Evolutionary conservation across 1,140 invertebrate species (phyloP).

Genomic region (Calephelis virginiensis): DNA sequence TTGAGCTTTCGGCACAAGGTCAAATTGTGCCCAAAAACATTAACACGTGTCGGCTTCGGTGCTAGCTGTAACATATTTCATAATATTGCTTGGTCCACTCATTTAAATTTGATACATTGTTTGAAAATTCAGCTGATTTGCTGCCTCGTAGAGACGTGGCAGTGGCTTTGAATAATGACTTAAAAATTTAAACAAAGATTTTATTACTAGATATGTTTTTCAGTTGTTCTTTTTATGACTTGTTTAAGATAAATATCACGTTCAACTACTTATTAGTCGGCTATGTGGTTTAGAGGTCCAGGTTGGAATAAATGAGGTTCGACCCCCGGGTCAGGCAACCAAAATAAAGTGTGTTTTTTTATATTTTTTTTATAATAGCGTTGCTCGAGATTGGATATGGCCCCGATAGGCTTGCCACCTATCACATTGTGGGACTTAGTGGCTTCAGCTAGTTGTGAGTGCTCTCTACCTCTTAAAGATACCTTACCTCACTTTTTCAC

Average conservation of each 20-base stretch:
- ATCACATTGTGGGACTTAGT: too few relatives aligned
- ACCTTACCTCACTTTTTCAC: too few relatives aligned
- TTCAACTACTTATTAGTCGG: too few relatives aligned
- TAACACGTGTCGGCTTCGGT: slow-evolving; percentile 30
- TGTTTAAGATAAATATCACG: background rate
- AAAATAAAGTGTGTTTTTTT: too few relatives aligned
- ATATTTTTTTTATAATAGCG: too few relatives aligned
- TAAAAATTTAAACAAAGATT: slow-evolving; percentile 32
- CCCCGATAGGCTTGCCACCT: too few relatives aligned
- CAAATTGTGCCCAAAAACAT: slow-evolving; percentile 16
- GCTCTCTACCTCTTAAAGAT: too few relatives aligned
- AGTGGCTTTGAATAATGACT: slow-evolving; percentile 6
- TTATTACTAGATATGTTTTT: slow-evolving; percentile 25
- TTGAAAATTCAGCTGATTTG: slow-evolving; percentile 25
- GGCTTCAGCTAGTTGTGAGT: too few relatives aligned
- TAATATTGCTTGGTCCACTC: slow-evolving; percentile 3
- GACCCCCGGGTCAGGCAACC: too few relatives aligned
- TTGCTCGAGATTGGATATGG: too few relatives aligned
- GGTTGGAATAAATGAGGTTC: too few relatives aligned
- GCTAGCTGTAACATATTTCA: slow-evolving; percentile 15
- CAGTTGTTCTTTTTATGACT: slow-evolving; percentile 4
- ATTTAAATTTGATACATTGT: slow-evolving; percentile 32
- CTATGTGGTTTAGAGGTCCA: too few relatives aligned
- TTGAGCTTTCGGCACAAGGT: slow-evolving; percentile 10
- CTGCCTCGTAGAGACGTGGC: background rate